Percentiles rank a stretch among this genome's conserved stretches.
These are phyloP conservation scores for Antechinus flavipes DNA, from an alignment of 2,113 vertebrate species.

Conservation along the genomic window DNA sequence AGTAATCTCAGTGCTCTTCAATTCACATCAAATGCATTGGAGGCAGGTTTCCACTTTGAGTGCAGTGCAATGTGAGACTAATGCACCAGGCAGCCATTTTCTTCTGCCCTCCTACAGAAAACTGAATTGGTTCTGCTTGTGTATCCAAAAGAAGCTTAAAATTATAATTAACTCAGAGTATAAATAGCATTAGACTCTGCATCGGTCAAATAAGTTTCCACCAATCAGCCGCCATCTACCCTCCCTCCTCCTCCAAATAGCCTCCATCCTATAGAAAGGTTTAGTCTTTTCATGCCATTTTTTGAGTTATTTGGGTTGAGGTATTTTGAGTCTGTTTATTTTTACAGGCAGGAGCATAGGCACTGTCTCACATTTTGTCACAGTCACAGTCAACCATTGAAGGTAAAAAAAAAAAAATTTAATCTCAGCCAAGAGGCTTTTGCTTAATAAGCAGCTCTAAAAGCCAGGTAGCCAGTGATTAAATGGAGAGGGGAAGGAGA, in stretches of 20 bases:
- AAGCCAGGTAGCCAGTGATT: constrained; percentile 20
- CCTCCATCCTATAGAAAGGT: constrained; percentile 58
- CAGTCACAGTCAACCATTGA: constrained; percentile 31
- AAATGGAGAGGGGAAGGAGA: not conserved
- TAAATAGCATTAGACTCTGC: constrained; percentile 71
- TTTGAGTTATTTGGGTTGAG: constrained; percentile 58
- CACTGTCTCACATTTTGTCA: constrained; percentile 55
- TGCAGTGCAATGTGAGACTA: constrained; percentile 41
- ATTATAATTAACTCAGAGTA: constrained; percentile 74
- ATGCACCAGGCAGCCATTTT: constrained; percentile 48
- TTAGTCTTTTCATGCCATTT: constrained; percentile 65
- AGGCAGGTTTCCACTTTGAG: not conserved
- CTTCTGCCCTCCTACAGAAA: constrained; percentile 60
- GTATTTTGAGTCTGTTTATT: constrained; percentile 68
- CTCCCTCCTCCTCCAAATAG: not conserved
- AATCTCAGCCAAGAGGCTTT: constrained; percentile 37
- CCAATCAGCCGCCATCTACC: constrained; percentile 63
- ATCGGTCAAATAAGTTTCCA: constrained; percentile 71
- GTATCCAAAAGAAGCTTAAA: constrained; percentile 71
- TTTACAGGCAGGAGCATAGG: constrained; percentile 64
- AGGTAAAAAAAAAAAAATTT: constrained; percentile 37
- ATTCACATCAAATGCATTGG: not conserved
- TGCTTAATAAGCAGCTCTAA: constrained; percentile 52
- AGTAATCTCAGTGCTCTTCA: not conserved
- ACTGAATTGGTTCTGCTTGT: constrained; percentile 59